phyloP scores from a whole-genome alignment of 2,888 invertebrate genomes.

The Geotrupes spiniger region DNA sequence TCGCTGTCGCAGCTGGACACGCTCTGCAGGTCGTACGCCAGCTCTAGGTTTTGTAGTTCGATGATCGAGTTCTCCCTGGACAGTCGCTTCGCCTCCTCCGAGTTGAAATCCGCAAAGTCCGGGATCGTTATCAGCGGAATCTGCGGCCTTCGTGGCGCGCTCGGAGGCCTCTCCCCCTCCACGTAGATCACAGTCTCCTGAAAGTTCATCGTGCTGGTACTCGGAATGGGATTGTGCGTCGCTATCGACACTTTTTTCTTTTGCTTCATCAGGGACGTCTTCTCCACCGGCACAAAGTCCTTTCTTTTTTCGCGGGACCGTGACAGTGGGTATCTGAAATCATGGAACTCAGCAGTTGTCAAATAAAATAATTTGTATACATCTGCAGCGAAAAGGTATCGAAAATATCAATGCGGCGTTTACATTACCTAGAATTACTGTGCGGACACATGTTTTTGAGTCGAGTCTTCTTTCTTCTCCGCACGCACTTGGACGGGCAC shows the following conservation, averaged over 20 bases:
- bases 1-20: conserved; percentile 42
- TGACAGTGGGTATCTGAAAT: conserved; percentile 35
- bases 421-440: conserved; percentile 41
- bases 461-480: conserved; percentile 62
- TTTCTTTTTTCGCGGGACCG: conserved; percentile 30
- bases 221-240: conserved; percentile 43
- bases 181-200: conserved; percentile 34
- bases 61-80: conserved; percentile 48
- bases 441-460: conserved; percentile 51
- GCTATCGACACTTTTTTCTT: conserved; percentile 52
- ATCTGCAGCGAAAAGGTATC: too few relatives aligned
- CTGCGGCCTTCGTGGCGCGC: conserved; percentile 28
- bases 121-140: conserved; percentile 39
- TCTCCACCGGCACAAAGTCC: conserved; percentile 43
- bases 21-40: conserved; percentile 43
- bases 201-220: conserved; percentile 45
- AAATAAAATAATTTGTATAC: too few relatives aligned
- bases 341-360: too few relatives aligned
- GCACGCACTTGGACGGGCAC: conserved; percentile 74
- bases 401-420: too few relatives aligned
- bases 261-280: conserved; percentile 32
- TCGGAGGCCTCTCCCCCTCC: conserved; percentile 25
- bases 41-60: conserved; percentile 49
- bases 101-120: conserved; percentile 35
- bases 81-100: conserved; percentile 29